These are phyloP conservation scores for Mustelus asterias DNA, from an alignment of 2,113 vertebrate species.

Conservation along the genomic window DNA sequence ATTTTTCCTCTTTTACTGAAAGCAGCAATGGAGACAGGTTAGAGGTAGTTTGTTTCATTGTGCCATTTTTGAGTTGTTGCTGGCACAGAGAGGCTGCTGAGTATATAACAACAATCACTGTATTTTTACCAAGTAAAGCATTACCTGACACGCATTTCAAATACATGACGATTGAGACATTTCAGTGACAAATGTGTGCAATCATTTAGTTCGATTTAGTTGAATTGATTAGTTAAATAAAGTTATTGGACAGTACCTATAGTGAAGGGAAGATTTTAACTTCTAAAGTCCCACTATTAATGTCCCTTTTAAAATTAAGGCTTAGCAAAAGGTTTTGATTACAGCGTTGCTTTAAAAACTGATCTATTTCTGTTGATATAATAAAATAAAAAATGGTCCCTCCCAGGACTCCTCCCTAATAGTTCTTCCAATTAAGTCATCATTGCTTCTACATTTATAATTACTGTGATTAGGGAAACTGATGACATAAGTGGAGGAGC, in stretches of 20 bases:
- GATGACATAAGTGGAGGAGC: not conserved
- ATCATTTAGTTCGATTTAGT: not conserved
- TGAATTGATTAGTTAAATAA: too few species aligned
- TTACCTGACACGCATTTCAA: not conserved
- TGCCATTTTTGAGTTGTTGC: not conserved
- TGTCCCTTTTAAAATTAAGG: not conserved
- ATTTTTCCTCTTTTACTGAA: not conserved
- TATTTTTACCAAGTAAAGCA: not conserved
- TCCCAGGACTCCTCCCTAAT: not conserved
- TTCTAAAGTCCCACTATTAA: not conserved
- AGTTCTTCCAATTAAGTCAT: slow-evolving; percentile 27
- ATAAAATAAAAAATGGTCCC: slow-evolving; percentile 21
- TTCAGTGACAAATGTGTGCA: not conserved
- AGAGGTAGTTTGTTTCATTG: not conserved
- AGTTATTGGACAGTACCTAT: not conserved
- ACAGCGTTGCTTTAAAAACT: not conserved
- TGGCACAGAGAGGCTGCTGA: not conserved
- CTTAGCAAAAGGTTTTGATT: not conserved
- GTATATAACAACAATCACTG: not conserved
- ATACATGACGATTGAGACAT: not conserved
- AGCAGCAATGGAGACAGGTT: not conserved
- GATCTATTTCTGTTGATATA: slow-evolving; percentile 17
- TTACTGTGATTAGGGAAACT: not conserved
- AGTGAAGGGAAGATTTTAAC: not conserved
- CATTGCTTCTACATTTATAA: slow-evolving; percentile 22